Evolutionary conservation across 2,113 vertebrate species (phyloP).

Genomic region (Trogon surrucura): DNA sequence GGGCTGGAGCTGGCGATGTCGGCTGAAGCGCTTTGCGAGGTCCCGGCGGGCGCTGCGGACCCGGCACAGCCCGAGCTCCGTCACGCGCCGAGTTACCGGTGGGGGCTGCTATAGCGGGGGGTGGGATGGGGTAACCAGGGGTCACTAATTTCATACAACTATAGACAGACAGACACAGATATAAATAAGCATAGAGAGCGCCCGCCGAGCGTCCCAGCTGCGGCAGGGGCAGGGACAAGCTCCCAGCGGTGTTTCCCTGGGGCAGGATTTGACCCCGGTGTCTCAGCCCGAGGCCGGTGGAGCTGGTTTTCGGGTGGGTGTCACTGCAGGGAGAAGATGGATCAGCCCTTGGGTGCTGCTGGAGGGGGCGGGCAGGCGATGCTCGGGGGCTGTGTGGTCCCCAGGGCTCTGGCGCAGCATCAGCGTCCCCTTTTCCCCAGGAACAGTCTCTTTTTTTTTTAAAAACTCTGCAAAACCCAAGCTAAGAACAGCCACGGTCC

Average conservation of each 20-base stretch:
- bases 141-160: background rate
- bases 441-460: background rate
- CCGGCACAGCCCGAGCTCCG: rapidly evolving
- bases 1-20: background rate
- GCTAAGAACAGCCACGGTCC: background rate
- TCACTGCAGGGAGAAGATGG: background rate
- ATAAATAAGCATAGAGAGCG: background rate
- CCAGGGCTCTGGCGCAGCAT: rapidly evolving
- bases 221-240: background rate
- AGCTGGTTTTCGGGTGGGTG: background rate
- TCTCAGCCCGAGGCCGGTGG: background rate
- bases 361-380: background rate
- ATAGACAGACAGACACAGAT: background rate
- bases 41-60: background rate
- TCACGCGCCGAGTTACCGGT: background rate
- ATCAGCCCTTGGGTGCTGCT: background rate
- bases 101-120: background rate
- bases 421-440: background rate
- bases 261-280: background rate
- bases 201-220: rapidly evolving
- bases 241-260: background rate
- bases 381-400: background rate
- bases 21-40: background rate
- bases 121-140: background rate
- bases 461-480: background rate